Evolutionary conservation across 2,797 vertebrate genomes (phyloP).

Genomic region (Monodelphis domestica): DNA sequence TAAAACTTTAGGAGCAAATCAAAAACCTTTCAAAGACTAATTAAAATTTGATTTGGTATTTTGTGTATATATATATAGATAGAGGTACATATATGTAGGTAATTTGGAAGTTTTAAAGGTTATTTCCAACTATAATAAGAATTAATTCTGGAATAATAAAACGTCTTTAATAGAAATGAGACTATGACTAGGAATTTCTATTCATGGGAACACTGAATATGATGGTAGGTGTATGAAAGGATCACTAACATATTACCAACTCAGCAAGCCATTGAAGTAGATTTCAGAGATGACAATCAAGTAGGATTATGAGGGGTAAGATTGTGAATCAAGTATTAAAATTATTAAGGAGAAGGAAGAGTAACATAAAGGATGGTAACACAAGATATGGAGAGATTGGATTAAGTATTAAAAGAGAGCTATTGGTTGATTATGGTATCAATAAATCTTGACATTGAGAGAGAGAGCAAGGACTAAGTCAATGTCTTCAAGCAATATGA

Average conservation of each 20-base stretch:
- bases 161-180: neutral
- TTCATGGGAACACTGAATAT: neutral
- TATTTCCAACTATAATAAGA: conserved; percentile 21
- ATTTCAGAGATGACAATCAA: neutral
- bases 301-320: neutral
- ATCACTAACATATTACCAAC: neutral
- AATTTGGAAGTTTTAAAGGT: conserved; percentile 43
- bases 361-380: neutral
- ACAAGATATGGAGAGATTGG: neutral
- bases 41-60: neutral
- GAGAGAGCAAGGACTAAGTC: neutral
- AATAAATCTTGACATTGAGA: neutral
- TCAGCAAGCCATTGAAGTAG: neutral
- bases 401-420: neutral
- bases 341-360: neutral
- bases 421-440: neutral
- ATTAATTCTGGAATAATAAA: neutral
- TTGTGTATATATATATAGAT: neutral
- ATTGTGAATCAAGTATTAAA: neutral
- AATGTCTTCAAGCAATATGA: neutral
- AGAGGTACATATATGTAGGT: neutral
- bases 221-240: neutral
- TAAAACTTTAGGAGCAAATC: neutral
- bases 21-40: neutral
- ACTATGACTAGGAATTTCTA: neutral